A percentile compares a stretch with the other conserved stretches of the same genome.
These are phyloP conservation scores for Penaeus indicus DNA, from an alignment of 1,140 invertebrate species.

Conservation along the genomic window DNA sequence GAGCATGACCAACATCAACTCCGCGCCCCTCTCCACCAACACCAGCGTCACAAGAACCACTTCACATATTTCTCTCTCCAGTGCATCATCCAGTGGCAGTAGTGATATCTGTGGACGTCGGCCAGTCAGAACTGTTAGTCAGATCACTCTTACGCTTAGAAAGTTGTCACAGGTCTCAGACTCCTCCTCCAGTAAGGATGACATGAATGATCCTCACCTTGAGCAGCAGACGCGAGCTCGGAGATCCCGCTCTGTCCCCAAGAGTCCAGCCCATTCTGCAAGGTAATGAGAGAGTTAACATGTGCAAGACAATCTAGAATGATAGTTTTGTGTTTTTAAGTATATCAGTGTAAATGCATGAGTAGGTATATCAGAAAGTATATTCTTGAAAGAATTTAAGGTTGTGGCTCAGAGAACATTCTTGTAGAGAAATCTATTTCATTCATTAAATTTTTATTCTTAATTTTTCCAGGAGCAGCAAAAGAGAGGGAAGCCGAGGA, in stretches of 20 bases:
- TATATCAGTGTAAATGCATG: neutral
- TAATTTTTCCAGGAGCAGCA: neutral
- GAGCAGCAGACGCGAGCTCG: conserved; percentile 19
- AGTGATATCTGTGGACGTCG: conserved; percentile 40
- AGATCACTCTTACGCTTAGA: conserved; percentile 64
- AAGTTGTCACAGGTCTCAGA: conserved; percentile 62
- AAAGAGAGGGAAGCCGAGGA: neutral
- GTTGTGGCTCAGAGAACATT: no score
- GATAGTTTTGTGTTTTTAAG: neutral
- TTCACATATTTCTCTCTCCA: conserved; percentile 61
- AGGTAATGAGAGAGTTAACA: conserved; percentile 20
- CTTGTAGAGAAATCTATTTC: no score
- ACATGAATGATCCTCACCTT: conserved; percentile 33
- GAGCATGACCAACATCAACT: conserved; percentile 63
- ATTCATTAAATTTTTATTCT: neutral
- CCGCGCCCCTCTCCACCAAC: neutral
- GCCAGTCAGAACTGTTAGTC: conserved; percentile 64
- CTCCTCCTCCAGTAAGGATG: conserved; percentile 63
- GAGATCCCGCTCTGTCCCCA: conserved; percentile 52
- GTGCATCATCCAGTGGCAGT: conserved; percentile 50
- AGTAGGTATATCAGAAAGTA: no score
- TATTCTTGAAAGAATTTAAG: no score
- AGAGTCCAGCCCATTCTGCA: conserved; percentile 53
- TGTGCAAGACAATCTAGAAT: no score
- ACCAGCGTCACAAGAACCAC: conserved; percentile 58